Evolutionary conservation across 1,140 invertebrate genomes (phyloP), one percentile per base, ranked within the genome.

Genomic region (Oscheius sp.): DNA sequence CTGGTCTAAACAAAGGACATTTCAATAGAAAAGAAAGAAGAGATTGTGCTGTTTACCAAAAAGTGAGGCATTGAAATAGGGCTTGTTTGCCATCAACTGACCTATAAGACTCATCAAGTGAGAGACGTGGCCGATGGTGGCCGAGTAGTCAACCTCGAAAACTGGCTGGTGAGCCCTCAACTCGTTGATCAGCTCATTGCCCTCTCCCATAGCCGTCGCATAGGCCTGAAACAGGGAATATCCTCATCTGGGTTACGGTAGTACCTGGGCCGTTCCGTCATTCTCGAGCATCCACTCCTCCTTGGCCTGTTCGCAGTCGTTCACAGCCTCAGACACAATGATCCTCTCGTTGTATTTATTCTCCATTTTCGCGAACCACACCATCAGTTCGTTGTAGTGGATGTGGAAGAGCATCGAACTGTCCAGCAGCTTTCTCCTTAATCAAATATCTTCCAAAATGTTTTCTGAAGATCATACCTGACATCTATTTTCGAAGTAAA

Each of bases 361-460:
- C 0, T 36, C 23, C 65, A 74, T 62, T 35, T 69, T 55, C 20
- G 4, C 20, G 32, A 63, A 59, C 63, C 69, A 68, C 28, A 62
- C 28, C 23, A 77, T 81, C 23, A 95, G 92, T 88, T 97, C 93
- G 86, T 94, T 93, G 77, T 96, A 93, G 81, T 97, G 93, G 0
- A 93, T 93, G 85, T 96, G 97, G 85, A 98, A 96, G 29, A 93
- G 88, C 0, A 97, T 93, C 23, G 94, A 93, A 76, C 96, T 89
- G 82, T 97, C 92, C 4, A 98, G 89, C 26, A 95, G 88, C 3
- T 91, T 88, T 26, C 93, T 88, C n/a, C 95, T 87, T 78, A 93
- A 90, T 2, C 18, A 45, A 18, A 45, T 23, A 45, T 18, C 0
- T 45, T 68, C 20, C 29, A 35, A 35, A 13, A 68, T 32, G 10